Evolutionary conservation across 2,797 vertebrate genomes (phyloP).

Genomic region (Sebastiscus tertius): DNA sequence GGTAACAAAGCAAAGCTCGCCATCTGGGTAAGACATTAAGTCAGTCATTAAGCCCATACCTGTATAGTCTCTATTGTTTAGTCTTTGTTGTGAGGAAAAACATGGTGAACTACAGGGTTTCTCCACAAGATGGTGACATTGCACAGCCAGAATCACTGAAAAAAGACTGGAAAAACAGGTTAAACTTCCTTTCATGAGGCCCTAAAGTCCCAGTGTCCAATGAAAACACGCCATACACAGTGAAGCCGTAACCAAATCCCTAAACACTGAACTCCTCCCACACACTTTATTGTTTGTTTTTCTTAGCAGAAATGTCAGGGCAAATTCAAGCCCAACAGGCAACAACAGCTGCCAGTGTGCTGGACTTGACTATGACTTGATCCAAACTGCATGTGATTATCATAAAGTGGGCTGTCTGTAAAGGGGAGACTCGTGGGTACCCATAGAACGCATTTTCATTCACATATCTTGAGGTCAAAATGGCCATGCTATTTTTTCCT

Average conservation of each 20-base stretch:
- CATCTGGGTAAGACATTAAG: slow-evolving; percentile 91
- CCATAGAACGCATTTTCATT: too few relatives aligned
- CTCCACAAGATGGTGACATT: slow-evolving; percentile 62
- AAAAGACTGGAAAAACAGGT: not conserved
- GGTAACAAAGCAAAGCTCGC: slow-evolving; percentile 98
- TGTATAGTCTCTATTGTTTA: not conserved
- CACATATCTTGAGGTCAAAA: too few relatives aligned
- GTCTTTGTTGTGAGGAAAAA: slow-evolving; percentile 42
- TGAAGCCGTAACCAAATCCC: not conserved
- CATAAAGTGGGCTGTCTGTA: too few relatives aligned
- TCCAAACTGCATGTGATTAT: too few relatives aligned
- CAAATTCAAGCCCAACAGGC: too few relatives aligned
- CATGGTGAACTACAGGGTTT: slow-evolving; percentile 8
- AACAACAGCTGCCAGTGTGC: too few relatives aligned
- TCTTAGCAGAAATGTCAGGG: not conserved
- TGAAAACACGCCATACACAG: not conserved
- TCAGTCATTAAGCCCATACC: not conserved
- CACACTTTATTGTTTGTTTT: not conserved
- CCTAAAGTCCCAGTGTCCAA: not conserved
- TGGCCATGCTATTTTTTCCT: too few relatives aligned
- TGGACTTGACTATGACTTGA: too few relatives aligned
- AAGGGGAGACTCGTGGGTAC: too few relatives aligned
- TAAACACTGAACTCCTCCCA: not conserved
- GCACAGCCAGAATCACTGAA: not conserved
- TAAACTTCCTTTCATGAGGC: not conserved